Base-by-base conservation (phyloP, 2,797 vertebrate genomes). In the Spinibarbus caldwelli region DNA sequence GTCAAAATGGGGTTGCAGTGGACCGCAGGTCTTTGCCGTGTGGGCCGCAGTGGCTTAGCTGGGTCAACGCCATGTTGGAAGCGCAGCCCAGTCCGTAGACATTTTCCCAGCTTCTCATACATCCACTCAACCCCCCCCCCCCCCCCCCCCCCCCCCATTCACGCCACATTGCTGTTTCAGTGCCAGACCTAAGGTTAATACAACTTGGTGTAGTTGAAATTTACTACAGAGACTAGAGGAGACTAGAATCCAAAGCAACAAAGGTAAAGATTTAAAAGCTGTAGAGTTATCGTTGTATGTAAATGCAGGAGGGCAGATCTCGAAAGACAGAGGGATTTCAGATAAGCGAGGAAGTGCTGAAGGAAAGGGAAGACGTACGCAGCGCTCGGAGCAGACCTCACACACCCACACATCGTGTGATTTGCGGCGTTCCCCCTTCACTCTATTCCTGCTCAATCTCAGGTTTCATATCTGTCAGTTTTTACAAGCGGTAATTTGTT, bases 401-500 rank as follows among this genome's bases (percentile, higher is more conserved):
- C 83, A 78, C 83, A 85, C 76, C 76, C 76, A 85, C 76, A 57
- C 75, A 85, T 45, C 41, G 12, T 68, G 83, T 78, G 73, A 47
- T 67, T 83, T 77, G 72, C 0, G 59, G 41, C 4, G 0, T 29
- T 36, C 52, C 83, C 66, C 41, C 83, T 23, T 7, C 2, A 6
- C 57, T 70, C 26, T 23, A 80, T 80, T 80, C 45, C 82, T 75
- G 82, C 77, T 79, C 38, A 29, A 70, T 78, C 76, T 87, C 78
- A 54, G 78, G 77, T 87, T 79, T 87, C 86, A 84, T 77, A 77
- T 84, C 86, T 86, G 85, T 89, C 87, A 86, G 84, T 45, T 87
- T 88, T 86, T 86, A 88, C 76, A n/a, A 85, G 88, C 34, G 73
- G 85, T 78, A 87, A 89, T 88, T 88, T 81, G 87, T 89, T 87